Evolutionary conservation across 2,113 vertebrate genomes (phyloP).

Genomic region (Pseudopipra pipra): DNA sequence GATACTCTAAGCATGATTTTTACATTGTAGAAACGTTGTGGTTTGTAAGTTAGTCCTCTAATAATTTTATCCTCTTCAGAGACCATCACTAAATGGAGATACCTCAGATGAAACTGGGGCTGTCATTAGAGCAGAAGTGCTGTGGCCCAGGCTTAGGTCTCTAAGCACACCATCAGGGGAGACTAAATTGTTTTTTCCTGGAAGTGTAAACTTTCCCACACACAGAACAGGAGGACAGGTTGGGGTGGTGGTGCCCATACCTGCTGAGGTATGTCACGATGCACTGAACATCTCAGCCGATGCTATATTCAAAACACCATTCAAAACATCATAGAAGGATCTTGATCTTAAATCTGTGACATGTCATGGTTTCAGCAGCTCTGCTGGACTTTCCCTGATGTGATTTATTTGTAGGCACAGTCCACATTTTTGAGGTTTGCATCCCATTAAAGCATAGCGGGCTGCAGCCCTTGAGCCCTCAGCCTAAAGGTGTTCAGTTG

Average conservation of each 20-base stretch:
- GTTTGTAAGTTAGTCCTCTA: not conserved
- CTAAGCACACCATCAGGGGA: not conserved
- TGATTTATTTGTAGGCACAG: not conserved
- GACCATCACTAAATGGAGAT: not conserved
- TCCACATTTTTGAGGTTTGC: not conserved
- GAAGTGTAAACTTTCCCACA: not conserved
- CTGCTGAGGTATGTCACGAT: not conserved
- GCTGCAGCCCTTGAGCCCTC: not conserved
- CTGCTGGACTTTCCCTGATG: not conserved
- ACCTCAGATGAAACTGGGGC: not conserved
- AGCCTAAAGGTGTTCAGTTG: not conserved
- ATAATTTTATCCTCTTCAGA: not conserved
- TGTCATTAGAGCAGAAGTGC: not conserved
- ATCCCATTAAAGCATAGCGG: not conserved
- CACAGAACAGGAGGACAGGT: not conserved
- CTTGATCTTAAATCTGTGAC: not conserved
- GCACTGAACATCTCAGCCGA: not conserved
- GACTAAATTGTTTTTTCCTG: not conserved
- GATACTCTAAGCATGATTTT: not conserved
- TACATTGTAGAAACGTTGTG: not conserved
- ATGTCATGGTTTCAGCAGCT: not conserved
- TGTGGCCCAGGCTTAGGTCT: not conserved
- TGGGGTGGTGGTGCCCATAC: accelerated
- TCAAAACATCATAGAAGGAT: not conserved
- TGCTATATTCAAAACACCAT: not conserved